Conservation (phyloP, 2,797 vertebrate genomes). For the Anguilla pacifica region DNA sequence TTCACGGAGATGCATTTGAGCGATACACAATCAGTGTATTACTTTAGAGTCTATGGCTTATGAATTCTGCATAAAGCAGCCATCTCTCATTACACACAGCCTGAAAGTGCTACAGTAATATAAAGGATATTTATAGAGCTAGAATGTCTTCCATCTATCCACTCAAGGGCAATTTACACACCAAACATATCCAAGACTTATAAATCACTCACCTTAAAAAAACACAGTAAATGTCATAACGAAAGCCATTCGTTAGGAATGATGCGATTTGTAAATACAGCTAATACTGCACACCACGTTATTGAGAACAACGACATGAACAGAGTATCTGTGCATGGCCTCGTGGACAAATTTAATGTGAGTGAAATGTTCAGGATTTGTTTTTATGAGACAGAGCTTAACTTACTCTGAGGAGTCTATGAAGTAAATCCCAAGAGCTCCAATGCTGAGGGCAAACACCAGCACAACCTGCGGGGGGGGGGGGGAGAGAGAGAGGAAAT, state of each 20-base stretch:
- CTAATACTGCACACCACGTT: background rate
- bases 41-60: background rate
- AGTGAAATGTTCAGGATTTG: background rate
- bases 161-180: background rate
- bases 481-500: conserved; percentile 56
- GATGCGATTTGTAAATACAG: background rate
- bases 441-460: conserved; percentile 99
- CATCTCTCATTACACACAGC: background rate
- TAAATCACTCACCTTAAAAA: background rate
- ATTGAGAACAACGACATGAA: background rate
- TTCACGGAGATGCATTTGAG: background rate
- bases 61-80: background rate
- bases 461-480: conserved; percentile 89
- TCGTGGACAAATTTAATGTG: background rate
- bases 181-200: background rate
- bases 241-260: background rate
- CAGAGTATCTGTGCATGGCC: background rate
- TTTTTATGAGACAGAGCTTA: conserved; percentile 50
- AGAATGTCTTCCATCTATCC: background rate
- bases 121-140: background rate
- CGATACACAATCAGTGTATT: background rate
- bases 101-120: background rate
- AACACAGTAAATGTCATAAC: background rate
- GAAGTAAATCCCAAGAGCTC: conserved; percentile 99
- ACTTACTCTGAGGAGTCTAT: conserved; percentile 99